phyloP scores from a whole-genome alignment of 2,797 vertebrate genomes.

The Trachurus trachurus region DNA sequence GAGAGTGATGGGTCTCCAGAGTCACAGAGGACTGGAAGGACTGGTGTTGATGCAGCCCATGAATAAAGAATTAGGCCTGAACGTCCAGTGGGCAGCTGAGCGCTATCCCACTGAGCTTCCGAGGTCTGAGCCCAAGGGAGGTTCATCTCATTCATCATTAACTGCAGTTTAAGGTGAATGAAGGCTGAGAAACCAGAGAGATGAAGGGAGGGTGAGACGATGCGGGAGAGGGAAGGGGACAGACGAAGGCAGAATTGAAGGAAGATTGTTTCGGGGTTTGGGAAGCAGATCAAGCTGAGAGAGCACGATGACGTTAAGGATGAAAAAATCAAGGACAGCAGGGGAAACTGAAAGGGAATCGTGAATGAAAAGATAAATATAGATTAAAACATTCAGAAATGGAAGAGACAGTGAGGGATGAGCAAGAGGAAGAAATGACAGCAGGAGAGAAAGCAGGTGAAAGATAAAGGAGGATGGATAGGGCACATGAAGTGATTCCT shows the following conservation, averaged over 20 bases:
- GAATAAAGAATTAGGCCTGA: conserved; percentile 72
- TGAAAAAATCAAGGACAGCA: conserved; percentile 21
- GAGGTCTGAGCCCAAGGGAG: conserved; percentile 54
- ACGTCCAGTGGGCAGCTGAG: conserved; percentile 53
- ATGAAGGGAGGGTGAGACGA: conserved; percentile 43
- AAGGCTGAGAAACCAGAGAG: conserved; percentile 42
- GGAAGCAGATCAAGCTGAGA: conserved; percentile 54
- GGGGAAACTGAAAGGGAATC: conserved; percentile 33
- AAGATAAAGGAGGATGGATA: conserved; percentile 18
- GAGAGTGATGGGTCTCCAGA: conserved; percentile 46
- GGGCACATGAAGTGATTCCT: not conserved
- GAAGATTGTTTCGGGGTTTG: conserved; percentile 58
- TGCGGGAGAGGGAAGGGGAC: conserved; percentile 46
- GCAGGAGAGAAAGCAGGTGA: conserved; percentile 4
- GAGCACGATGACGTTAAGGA: conserved; percentile 20
- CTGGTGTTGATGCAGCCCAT: conserved; percentile 61
- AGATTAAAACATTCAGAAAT: conserved; percentile 30
- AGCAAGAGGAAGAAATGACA: conserved; percentile 11
- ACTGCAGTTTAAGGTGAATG: conserved; percentile 72
- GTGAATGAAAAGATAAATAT: conserved; percentile 29
- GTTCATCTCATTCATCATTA: conserved; percentile 77
- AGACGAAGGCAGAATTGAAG: conserved; percentile 55
- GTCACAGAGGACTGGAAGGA: conserved; percentile 20
- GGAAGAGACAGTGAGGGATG: conserved; percentile 5
- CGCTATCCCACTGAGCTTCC: conserved; percentile 55